Evolutionary conservation across 1,140 invertebrate genomes (phyloP), one percentile per base, ranked within the genome.

Genomic region (Drosophila sproati): DNA sequence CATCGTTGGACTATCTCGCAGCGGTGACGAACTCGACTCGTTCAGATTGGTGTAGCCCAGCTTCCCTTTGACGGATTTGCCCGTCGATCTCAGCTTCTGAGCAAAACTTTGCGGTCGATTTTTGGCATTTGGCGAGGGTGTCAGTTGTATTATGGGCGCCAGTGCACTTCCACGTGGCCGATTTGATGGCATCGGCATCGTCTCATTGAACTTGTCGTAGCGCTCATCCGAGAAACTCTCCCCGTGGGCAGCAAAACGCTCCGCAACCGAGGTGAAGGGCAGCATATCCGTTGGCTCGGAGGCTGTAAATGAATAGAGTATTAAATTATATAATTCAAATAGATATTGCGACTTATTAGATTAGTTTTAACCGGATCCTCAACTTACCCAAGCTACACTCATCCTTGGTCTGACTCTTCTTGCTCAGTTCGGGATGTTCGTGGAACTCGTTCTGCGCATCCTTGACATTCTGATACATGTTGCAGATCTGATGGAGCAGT

Each of bases 401-500:
- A 59, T 92, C 92, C 47, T 93, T 93, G 12, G 83, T 80, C 20
- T 91, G 80, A 4, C 79, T 82, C 69, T 93, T 92, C 78, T 94
- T 93, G 45, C 91, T 88, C 20, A 94, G 90, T 28, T 92, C 92
- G 1, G 95, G 95, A 74, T 96, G 96, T 73, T 95, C 96, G 83
- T 95, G 96, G 54, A 99, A 93, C 80, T 98, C 98, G 82, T 96
- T 96, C 91, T 98, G 96, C 2, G 98, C 98, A 88, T 98, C 97
- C 88, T 98, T 98, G 3, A 98, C 97, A 93, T 99, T 99, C 93
- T 98, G 97, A 93, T 99, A 98, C 97, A 99, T 98, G 73, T 98
- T 98, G 76, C 96, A 97, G 76, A 99, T 98, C 93, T 99, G 98
- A 94, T 99, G 98, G 43, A 99, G 94, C 29, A 99, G 94, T 62